Evolutionary conservation across 2,113 vertebrate genomes (phyloP).

Genomic region (Thermophis baileyi): DNA sequence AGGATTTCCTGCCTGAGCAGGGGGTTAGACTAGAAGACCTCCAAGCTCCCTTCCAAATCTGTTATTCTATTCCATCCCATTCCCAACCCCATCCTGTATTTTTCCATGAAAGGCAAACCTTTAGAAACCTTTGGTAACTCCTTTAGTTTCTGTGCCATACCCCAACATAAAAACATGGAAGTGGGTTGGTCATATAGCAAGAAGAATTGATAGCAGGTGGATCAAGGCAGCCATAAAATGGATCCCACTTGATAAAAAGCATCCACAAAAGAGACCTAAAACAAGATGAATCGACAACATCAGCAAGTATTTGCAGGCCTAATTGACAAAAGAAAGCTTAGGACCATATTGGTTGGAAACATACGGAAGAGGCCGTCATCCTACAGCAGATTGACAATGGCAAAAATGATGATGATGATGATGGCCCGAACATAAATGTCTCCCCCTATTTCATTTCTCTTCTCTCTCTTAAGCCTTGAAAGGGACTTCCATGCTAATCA

Average conservation of each 20-base stretch:
- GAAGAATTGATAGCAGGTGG: neutral
- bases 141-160: neutral
- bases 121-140: neutral
- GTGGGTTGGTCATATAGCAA: neutral
- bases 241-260: neutral
- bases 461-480: neutral
- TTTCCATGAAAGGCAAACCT: neutral
- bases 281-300: neutral
- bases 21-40: no score
- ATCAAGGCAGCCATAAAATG: neutral
- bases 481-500: neutral
- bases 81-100: neutral
- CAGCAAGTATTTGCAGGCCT: neutral
- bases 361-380: neutral
- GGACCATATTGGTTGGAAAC: neutral
- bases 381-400: neutral
- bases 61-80: no score
- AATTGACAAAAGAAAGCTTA: neutral
- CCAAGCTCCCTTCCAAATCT: no score
- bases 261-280: neutral
- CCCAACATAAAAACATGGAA: neutral
- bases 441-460: neutral
- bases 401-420: neutral
- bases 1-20: no score
- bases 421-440: neutral